Conservation (phyloP, 1,140 invertebrate genomes). For the Cotesia chilonis region DNA sequence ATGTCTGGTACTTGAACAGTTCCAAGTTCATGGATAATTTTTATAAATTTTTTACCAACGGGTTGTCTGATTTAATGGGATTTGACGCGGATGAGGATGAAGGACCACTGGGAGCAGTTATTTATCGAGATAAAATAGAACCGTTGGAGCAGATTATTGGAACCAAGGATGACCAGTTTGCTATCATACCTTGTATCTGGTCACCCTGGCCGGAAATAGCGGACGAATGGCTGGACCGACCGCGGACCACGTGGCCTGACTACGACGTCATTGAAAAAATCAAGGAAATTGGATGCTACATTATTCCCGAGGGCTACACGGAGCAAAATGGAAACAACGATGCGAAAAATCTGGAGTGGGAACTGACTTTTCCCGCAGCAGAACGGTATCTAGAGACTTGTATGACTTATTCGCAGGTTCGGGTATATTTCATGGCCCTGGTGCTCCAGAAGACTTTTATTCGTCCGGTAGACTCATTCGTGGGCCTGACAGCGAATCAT, state of each 20-base stretch:
- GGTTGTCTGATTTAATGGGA: conserved; percentile 65
- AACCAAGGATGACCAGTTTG: conserved; percentile 63
- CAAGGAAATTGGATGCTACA: conserved; percentile 72
- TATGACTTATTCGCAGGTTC: conserved; percentile 74
- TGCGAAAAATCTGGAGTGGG: conserved; percentile 76
- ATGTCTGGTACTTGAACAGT: conserved; percentile 70
- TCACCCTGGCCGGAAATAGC: conserved; percentile 73
- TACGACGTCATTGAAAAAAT: conserved; percentile 72
- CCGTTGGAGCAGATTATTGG: conserved; percentile 40
- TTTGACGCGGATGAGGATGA: conserved; percentile 54
- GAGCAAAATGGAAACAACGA: conserved; percentile 68
- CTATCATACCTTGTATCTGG: conserved; percentile 72
- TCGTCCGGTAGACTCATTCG: conserved; percentile 66
- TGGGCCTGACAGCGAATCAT: conserved; percentile 71
- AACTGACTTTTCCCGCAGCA: conserved; percentile 75
- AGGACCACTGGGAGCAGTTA: conserved; percentile 68
- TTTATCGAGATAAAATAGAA: conserved; percentile 66
- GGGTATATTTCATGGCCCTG: conserved; percentile 73
- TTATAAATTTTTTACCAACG: conserved; percentile 68
- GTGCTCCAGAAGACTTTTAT: conserved; percentile 75
- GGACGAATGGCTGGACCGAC: conserved; percentile 71
- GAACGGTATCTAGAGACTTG: conserved; percentile 77
- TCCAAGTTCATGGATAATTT: conserved; percentile 72
- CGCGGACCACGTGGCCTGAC: conserved; percentile 73
- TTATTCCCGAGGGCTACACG: conserved; percentile 74